Evolutionary conservation across 2,888 invertebrate species (phyloP).

Genomic region (Pyrgus malvae): DNA sequence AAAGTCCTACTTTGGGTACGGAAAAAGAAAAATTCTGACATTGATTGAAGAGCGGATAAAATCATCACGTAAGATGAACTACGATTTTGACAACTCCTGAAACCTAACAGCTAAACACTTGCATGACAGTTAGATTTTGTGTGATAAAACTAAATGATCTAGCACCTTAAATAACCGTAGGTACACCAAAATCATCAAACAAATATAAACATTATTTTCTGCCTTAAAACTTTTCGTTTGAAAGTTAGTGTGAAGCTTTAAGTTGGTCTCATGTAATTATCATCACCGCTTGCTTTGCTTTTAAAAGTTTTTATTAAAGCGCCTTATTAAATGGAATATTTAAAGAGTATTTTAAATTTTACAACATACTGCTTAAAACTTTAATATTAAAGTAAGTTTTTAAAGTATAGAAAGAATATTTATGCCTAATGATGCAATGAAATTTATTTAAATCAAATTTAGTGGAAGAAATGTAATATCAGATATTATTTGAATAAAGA

Average conservation of each 20-base stretch:
- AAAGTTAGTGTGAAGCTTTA: slow-evolving; percentile 13
- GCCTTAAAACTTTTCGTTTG: background rate
- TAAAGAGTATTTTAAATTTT: no score
- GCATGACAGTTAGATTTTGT: slow-evolving; percentile 8
- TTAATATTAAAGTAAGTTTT: no score
- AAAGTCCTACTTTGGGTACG: background rate
- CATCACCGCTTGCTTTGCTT: slow-evolving; percentile 25
- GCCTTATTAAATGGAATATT: slow-evolving; percentile 7
- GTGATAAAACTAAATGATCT: slow-evolving; percentile 1
- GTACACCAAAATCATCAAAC: slow-evolving; percentile 2
- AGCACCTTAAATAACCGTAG: background rate
- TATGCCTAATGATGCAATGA: no score
- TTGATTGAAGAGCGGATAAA: slow-evolving; percentile 11
- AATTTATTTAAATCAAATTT: no score
- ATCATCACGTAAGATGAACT: background rate
- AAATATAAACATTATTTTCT: background rate
- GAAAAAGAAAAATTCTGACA: background rate
- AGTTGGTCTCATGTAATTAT: slow-evolving; percentile 19
- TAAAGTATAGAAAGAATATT: no score
- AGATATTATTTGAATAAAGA: no score
- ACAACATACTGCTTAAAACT: background rate
- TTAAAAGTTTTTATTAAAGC: background rate
- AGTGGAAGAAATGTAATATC: no score
- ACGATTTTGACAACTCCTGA: background rate
- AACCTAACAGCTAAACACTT: background rate